Evolutionary conservation across 2,113 vertebrate genomes (phyloP), one percentile per base, ranked within the genome.

Genomic region (Delphinus delphis): DNA sequence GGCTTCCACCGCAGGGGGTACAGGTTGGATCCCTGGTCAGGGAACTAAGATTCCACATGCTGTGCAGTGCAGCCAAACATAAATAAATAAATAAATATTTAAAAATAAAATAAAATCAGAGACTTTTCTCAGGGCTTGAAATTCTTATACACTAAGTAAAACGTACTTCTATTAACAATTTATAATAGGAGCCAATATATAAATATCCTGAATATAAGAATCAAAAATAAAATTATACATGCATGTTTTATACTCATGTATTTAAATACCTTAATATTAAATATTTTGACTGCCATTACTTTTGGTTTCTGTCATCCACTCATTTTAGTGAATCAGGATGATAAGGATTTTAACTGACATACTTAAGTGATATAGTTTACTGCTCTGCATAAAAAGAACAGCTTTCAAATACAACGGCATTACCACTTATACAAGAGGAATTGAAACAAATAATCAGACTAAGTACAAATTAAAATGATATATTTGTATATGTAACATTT

Each of bases 141-240:
- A 85, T 85, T 87, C 25, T 87, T 79, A 82, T 1, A 80, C 31
- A 79, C 28, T 63, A 63, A 68, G 44, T 87, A 83, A 95, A 96
- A 92, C 26, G 9, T 38, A 88, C 93, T 90, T 87, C 63, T 95
- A 60, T 85, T 76, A 85, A 70, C 82, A 63, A 65, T 94, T 88
- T 84, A 68, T 0, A 62, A 60, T n/a, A 41, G 71, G 11, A 90
- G 73, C n/a, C 31, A 33, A 36, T 20, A 21, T 33, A 36, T 20
- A 89, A 36, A 62, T 84, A 47, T 73, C 21, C 50, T 55, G 53
- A 77, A 53, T 65, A 71, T 50, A 86, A 88, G 36, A 65, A 82
- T 87, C 70, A 79, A 80, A 90, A 90, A 12, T 82, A 95, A 70
- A 80, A 96, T 31, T 93, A 38, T 23, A 8, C 4, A 58, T 18